phyloP scores from a whole-genome alignment of 2,113 vertebrate species.

The Hiodon alosoides region DNA sequence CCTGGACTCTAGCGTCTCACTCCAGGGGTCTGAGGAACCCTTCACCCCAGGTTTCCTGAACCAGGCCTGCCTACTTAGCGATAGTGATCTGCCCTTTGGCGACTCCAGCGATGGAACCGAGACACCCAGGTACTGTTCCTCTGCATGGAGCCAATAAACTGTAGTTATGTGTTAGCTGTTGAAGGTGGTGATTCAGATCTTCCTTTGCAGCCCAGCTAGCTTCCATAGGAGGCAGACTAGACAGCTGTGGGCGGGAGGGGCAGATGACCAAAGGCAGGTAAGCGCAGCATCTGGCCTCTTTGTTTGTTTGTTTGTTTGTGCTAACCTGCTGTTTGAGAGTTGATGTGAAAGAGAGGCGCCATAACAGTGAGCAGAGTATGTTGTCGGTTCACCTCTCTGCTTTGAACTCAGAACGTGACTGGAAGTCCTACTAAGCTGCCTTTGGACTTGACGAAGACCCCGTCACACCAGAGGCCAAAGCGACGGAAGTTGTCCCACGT shows the following conservation, averaged over 20 bases:
- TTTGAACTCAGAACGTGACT: constrained; percentile 13
- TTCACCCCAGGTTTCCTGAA: constrained; percentile 44
- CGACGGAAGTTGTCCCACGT: constrained; percentile 30
- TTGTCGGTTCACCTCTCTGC: neutral
- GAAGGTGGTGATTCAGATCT: neutral
- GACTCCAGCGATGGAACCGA: constrained; percentile 41
- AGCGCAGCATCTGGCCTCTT: neutral
- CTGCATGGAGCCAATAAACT: neutral
- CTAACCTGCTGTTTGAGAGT: neutral
- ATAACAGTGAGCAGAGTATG: neutral
- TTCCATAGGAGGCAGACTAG: constrained; percentile 14
- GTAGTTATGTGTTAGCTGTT: neutral
- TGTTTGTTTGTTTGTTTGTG: neutral
- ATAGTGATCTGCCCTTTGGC: constrained; percentile 29
- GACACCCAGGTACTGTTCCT: constrained; percentile 56
- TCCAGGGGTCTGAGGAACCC: constrained; percentile 31
- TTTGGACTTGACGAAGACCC: constrained; percentile 18
- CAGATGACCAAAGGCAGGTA: constrained; percentile 23
- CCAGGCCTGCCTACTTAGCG: constrained; percentile 44
- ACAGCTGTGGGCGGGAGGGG: neutral
- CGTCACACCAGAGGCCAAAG: constrained; percentile 36
- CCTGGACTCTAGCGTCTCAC: constrained; percentile 26
- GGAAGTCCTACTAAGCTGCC: neutral
- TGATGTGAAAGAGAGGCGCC: neutral
- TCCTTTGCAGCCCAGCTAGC: constrained; percentile 28